Conservation (phyloP, 2,888 invertebrate species). For the Fragum whitleyi region DNA sequence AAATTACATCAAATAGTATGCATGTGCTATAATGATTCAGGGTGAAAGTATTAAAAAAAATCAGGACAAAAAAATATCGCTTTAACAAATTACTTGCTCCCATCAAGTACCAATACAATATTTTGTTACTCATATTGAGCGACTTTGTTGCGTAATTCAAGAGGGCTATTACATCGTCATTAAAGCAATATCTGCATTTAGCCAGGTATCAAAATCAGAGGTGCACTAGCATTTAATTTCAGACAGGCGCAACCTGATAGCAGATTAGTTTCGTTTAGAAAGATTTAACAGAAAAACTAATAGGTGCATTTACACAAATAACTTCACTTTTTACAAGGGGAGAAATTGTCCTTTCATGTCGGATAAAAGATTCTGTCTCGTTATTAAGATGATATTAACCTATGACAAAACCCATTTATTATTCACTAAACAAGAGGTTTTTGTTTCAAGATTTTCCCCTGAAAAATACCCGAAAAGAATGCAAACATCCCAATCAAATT, state of each 20-base stretch:
- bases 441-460: conserved; percentile 13
- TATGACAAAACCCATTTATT: conserved; percentile 11
- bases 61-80: no score
- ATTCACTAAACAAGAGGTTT: conserved; percentile 14
- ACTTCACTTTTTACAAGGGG: neutral
- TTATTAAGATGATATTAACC: conserved; percentile 25
- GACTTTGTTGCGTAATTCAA: neutral
- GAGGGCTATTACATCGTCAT: neutral
- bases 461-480: conserved; percentile 23
- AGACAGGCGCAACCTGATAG: conserved; percentile 13
- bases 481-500: conserved; percentile 23
- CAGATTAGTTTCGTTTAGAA: neutral
- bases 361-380: conserved; percentile 16
- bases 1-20: no score
- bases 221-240: conserved; percentile 20
- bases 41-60: no score
- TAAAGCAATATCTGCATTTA: conserved; percentile 9
- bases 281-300: conserved; percentile 11
- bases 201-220: neutral
- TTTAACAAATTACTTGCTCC: no score
- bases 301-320: conserved; percentile 19
- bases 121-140: no score
- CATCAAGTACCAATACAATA: no score
- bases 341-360: conserved; percentile 19
- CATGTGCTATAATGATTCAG: no score